A percentile compares a stretch with the other conserved stretches of the same genome.
Evolutionary conservation across 1,140 invertebrate genomes (phyloP).

Genomic region (Grapholita molesta): DNA sequence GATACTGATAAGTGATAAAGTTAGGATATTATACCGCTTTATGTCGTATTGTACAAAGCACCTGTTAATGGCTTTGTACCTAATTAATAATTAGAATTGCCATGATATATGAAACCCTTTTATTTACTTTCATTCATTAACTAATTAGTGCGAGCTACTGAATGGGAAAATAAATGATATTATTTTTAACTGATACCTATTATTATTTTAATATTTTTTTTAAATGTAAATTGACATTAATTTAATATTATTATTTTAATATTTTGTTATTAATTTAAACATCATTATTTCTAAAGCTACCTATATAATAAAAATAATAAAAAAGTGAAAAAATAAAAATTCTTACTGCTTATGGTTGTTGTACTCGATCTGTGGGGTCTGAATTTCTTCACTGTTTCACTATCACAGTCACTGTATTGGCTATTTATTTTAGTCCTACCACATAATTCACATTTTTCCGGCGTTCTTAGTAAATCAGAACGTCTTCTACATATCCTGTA

Average conservation of each 20-base stretch:
- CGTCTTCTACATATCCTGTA: not conserved
- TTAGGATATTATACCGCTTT: not conserved
- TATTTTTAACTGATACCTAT: not conserved
- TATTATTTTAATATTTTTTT: not conserved
- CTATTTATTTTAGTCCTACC: conserved; percentile 63
- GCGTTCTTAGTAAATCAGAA: conserved; percentile 35
- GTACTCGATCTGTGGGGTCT: conserved; percentile 55
- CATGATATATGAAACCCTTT: not conserved
- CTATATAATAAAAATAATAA: not conserved
- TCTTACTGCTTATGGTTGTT: conserved; percentile 68
- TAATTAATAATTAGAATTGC: not conserved
- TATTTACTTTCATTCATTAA: not conserved
- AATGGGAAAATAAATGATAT: not conserved
- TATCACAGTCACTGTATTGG: conserved; percentile 73
- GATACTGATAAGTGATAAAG: not conserved
- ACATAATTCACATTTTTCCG: conserved; percentile 60
- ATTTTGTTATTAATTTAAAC: not conserved
- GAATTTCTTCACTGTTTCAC: conserved; percentile 58
- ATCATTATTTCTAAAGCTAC: not conserved
- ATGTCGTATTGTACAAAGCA: too few species aligned
- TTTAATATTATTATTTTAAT: too few species aligned
- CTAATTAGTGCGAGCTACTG: not conserved
- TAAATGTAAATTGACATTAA: not conserved
- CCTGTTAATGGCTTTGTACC: not conserved
- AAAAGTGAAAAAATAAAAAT: too few species aligned